Conservation (phyloP, 2,888 invertebrate genomes). For the Flexamia atlantica region DNA sequence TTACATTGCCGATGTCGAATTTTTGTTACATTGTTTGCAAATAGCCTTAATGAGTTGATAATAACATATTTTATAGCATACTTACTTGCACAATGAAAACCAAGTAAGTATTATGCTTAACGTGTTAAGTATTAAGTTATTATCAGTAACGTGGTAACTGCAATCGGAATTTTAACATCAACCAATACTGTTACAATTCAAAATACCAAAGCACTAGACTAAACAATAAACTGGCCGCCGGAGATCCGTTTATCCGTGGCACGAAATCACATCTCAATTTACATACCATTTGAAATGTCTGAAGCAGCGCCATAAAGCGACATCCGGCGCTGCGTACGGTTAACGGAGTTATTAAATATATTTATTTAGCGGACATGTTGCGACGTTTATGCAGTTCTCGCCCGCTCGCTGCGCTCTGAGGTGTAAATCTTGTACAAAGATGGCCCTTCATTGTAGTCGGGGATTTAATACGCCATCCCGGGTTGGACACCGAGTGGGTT, state of each 20-base stretch:
- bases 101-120: too few relatives aligned
- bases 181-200: too few relatives aligned
- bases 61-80: too few relatives aligned
- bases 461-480: not conserved
- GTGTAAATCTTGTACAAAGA: constrained; percentile 44
- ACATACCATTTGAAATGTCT: constrained; percentile 43
- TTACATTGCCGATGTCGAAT: too few relatives aligned
- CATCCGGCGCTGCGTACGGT: constrained; percentile 32
- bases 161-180: too few relatives aligned
- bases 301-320: constrained; percentile 23
- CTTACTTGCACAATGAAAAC: too few relatives aligned
- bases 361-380: constrained; percentile 42
- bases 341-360: constrained; percentile 59
- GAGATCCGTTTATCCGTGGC: not conserved
- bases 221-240: not conserved
- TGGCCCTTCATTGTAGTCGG: constrained; percentile 23
- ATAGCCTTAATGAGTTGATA: too few relatives aligned
- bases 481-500: constrained; percentile 6
- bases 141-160: too few relatives aligned
- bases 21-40: too few relatives aligned
- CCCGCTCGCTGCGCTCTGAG: constrained; percentile 6
- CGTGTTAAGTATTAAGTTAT: too few relatives aligned
- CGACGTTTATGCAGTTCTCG: constrained; percentile 33
- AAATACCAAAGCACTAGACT: too few relatives aligned
- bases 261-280: constrained; percentile 34